Base-by-base conservation (phyloP, 2,113 vertebrate species). In the Dicentrarchus labrax region DNA sequence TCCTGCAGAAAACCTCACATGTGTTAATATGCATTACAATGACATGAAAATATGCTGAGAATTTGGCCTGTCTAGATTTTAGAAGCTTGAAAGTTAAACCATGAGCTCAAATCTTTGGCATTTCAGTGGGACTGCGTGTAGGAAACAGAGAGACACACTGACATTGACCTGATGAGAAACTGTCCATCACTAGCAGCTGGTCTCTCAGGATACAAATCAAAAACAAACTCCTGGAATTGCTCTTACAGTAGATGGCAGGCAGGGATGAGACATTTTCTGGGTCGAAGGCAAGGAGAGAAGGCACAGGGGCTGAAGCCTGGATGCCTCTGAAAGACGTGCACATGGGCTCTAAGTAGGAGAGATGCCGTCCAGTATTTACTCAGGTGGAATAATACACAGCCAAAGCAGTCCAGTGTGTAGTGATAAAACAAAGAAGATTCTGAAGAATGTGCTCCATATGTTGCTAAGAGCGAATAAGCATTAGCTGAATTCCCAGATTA, bases 361-460 rank as follows among this genome's bases (percentile, higher is more conserved):
- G 96, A 96, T 89, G 93, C 88, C 91, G 91, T 94, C 92, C 94
- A 78, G 85, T 98, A 95, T 99, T 98, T 97, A 94, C 96, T 97
- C 97, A 98, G 97, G 97, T 98, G 97, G 95, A 96, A 96, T 95
- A 97, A 96, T 88, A 97, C 95, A 96, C 95, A 96, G 94, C 93
- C 90, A 93, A 89, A 91, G 90, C 84, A 71, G 94, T 92, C 79
- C 96, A 95, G 89, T 96, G 94, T 79, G 85, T 90, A 86, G 85
- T 92, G 95, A 96, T 96, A 96, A 97, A 97, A 97, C 96, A 95
- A 96, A 95, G 94, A 96, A 82, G 93, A 96, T 94, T 96, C 93
- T 94, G 93, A 97, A 96, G 96, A 97, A 97, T 96, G 96, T 87
- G 17, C 86, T 95, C 94, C 94, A 90, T 94, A 91, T 95, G 96